Evolutionary conservation across 2,797 vertebrate species (phyloP), one percentile per base, ranked within the genome.

Genomic region (Protosalanx chinensis): DNA sequence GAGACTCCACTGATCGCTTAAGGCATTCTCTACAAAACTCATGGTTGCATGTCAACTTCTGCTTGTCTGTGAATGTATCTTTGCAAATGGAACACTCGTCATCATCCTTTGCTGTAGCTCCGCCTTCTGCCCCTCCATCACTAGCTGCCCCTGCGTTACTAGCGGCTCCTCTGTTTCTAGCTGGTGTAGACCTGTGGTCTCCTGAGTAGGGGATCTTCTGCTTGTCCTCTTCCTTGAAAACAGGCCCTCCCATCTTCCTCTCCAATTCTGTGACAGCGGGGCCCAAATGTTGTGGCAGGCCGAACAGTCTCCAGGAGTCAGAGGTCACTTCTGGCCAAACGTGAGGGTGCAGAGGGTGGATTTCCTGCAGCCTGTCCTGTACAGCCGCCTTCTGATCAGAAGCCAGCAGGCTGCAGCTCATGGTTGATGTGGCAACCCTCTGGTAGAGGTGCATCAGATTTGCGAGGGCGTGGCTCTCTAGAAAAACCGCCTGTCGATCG

Each of bases 401-500:
- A 16, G 66, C n/a, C 30, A 32, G 32, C 29, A 80, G 33, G 6
- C 67, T 18, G 62, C 72, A 56, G 8, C 0, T 46, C 29, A 30
- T 0, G 0, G n/a, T 16, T 18, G 77, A 80, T 0, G 79, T 84
- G 0, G 35, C 61, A 2, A 20, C 72, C 72, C 75, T 90, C 81
- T 91, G 91, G 80, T 89, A 90, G 57, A 91, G 82, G 41, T 64
- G 74, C 1, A 87, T 75, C 23, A 93, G 86, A 51, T 88, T 90
- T 80, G 77, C 82, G 49, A 86, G 0, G 7, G 91, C 90, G 0
- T 93, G 85, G 53, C 68, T 79, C 81, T 90, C 80, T 73, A 91
- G 84, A 7, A 79, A 67, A 0, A 1, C 0, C 0, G 70, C 76
- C 12, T 72, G 71, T 66, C 0, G 59, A 12, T 1, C 64, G 46